Conservation (phyloP, 2,888 invertebrate species). For the Leucophenga montana region DNA sequence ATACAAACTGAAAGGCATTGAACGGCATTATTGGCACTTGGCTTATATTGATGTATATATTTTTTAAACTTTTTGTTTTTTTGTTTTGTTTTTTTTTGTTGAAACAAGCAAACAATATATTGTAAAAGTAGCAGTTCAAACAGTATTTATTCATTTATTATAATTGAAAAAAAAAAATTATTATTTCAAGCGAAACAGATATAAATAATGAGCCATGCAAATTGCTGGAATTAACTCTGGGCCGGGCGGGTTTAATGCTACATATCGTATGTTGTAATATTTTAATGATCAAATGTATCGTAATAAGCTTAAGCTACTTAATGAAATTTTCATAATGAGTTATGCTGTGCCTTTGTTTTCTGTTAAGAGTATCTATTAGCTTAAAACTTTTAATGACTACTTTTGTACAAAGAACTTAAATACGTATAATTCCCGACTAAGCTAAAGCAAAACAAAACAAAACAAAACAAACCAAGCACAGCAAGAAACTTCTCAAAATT, state of each 20-base stretch:
- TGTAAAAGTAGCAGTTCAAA: no score
- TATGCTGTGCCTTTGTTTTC: no score
- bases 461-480: no score
- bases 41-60: no score
- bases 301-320: no score
- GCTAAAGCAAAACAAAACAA: neutral
- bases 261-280: no score
- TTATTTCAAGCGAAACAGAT: neutral
- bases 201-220: no score
- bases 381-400: neutral
- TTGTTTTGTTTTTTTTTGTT: slow-evolving; percentile 5
- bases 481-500: slow-evolving; percentile 7
- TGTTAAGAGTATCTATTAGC: no score
- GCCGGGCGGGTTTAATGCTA: no score
- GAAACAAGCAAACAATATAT: neutral
- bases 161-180: neutral
- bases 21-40: slow-evolving; percentile 2
- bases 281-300: no score
- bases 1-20: neutral
- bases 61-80: neutral
- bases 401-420: neutral
- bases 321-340: no score
- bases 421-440: neutral
- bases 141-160: neutral
- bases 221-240: no score